Percentiles rank a stretch among this genome's conserved stretches.
Evolutionary conservation across 1,140 invertebrate genomes (phyloP).

Genomic region (Cydia splendana): DNA sequence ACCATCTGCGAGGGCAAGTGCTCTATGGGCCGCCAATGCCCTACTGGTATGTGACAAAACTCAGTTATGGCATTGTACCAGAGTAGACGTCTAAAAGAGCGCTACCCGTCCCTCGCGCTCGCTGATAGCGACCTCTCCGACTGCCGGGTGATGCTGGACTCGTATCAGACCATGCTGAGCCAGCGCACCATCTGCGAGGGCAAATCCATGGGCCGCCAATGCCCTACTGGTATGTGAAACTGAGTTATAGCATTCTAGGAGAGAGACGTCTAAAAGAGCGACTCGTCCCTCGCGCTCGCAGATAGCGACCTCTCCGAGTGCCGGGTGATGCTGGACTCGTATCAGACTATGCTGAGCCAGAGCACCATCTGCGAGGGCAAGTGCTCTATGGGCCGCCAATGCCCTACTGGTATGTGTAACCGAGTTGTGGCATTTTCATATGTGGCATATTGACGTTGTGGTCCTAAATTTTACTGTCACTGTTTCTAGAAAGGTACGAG

Average conservation of each 20-base stretch:
- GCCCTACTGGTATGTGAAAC: constrained; percentile 84
- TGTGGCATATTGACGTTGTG: no score
- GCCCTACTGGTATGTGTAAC: constrained; percentile 85
- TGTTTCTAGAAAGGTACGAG: no score
- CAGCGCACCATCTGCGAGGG: constrained; percentile 91
- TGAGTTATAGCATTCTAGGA: constrained; percentile 80
- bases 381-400: constrained; percentile 90
- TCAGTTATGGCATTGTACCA: constrained; percentile 80
- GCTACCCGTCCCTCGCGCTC: constrained; percentile 89
- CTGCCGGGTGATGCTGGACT: constrained; percentile 87
- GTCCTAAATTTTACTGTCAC: no score
- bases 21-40: constrained; percentile 90
- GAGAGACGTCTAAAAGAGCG: constrained; percentile 90
- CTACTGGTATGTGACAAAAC: constrained; percentile 83
- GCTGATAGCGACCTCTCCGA: constrained; percentile 87
- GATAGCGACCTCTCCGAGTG: constrained; percentile 89
- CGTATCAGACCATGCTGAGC: constrained; percentile 89
- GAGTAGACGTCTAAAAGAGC: constrained; percentile 88
- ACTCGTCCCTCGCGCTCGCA: constrained; percentile 87
- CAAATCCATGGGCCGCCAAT: constrained; percentile 89
- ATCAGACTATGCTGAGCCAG: constrained; percentile 88
- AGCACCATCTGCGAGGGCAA: constrained; percentile 91
- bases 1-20: constrained; percentile 93
- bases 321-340: constrained; percentile 87
- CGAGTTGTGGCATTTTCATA: no score